A percentile compares a stretch with the other conserved stretches of the same genome.
phyloP scores from a whole-genome alignment of 1,140 invertebrate genomes.

The Drosophila ficusphila region DNA sequence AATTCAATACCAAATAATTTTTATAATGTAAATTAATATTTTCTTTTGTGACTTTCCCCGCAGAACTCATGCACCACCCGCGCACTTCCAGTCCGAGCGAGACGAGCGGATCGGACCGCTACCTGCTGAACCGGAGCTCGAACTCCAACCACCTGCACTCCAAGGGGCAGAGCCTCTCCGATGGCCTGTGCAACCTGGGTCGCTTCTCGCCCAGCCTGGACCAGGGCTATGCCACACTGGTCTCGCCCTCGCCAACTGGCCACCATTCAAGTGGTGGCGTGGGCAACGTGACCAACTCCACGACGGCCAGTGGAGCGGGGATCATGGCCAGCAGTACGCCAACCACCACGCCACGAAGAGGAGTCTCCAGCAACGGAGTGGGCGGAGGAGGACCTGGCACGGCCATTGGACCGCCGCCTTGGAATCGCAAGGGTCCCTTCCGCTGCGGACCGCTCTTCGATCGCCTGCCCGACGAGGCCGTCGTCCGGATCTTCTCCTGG shows the following conservation, averaged over 20 bases:
- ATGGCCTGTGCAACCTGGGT: constrained; percentile 81
- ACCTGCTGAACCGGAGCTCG: constrained; percentile 76
- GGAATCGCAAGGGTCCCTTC: constrained; percentile 76
- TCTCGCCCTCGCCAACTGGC: constrained; percentile 85
- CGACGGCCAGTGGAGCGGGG: constrained; percentile 54
- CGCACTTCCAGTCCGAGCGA: constrained; percentile 82
- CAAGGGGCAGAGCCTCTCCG: constrained; percentile 79
- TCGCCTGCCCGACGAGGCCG: constrained; percentile 85
- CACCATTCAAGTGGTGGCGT: constrained; percentile 63
- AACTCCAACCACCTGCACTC: constrained; percentile 75
- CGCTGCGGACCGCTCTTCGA: constrained; percentile 84
- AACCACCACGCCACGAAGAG: constrained; percentile 52
- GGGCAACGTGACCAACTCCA: constrained; percentile 57
- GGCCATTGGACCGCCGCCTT: constrained; percentile 70
- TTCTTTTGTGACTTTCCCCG: too few relatives aligned
- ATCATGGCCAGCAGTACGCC: constrained; percentile 72
- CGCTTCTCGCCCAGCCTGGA: constrained; percentile 87
- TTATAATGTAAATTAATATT: too few relatives aligned
- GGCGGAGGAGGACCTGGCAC: constrained; percentile 29
- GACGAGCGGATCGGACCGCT: constrained; percentile 83
- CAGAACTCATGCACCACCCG: constrained; percentile 69
- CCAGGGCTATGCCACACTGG: constrained; percentile 91
- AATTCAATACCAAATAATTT: too few relatives aligned
- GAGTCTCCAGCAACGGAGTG: constrained; percentile 34
- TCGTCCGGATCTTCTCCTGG: constrained; percentile 89